phyloP scores from a whole-genome alignment of 2,113 vertebrate genomes.

The Fulmarus glacialis region DNA sequence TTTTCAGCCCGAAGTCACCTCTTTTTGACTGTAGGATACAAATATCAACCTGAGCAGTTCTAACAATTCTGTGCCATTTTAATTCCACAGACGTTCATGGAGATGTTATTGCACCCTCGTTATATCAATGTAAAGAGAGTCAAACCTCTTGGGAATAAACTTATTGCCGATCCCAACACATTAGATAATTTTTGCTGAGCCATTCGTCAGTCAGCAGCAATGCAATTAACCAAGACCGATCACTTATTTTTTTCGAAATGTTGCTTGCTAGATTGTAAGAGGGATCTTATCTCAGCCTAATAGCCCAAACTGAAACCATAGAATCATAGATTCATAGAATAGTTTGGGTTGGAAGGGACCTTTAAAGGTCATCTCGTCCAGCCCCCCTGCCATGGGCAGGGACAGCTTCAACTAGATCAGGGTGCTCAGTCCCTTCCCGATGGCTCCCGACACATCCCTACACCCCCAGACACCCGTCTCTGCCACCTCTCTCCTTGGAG shows the following conservation, averaged over 20 bases:
- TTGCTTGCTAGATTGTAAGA: no score
- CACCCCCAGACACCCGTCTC: accelerated
- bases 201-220: neutral
- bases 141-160: neutral
- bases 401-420: no score
- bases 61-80: neutral
- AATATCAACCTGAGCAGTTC: no score
- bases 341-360: no score
- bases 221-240: neutral
- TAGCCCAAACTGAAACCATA: neutral
- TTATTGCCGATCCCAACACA: accelerated
- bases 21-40: neutral
- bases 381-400: no score
- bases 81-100: neutral
- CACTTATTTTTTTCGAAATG: neutral
- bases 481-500: neutral
- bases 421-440: neutral
- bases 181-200: neutral
- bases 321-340: no score
- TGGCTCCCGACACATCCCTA: neutral
- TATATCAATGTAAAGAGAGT: neutral
- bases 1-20: neutral
- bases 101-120: accelerated
- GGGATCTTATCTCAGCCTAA: no score
- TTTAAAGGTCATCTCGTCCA: no score